Evolutionary conservation across 2,888 invertebrate genomes (phyloP).

Genomic region (Chrysopilus asiliformis): DNA sequence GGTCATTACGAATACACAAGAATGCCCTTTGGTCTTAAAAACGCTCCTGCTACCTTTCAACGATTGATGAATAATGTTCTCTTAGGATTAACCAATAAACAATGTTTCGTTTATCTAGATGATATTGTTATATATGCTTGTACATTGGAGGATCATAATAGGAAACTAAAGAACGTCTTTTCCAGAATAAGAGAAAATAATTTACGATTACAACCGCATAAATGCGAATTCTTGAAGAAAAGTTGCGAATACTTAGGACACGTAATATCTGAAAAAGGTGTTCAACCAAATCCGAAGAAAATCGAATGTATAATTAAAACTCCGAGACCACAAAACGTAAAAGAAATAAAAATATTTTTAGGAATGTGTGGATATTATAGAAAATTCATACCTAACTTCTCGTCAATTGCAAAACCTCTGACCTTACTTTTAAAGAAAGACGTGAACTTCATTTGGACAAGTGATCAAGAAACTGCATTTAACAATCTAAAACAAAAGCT

Average conservation of each 20-base stretch:
- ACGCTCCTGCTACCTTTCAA: too few relatives aligned
- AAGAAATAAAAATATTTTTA: slow-evolving; percentile 21
- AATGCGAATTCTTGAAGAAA: slow-evolving; percentile 17
- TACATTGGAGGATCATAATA: slow-evolving; percentile 19
- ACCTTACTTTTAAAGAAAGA: slow-evolving; percentile 2
- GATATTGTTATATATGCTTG: too few relatives aligned
- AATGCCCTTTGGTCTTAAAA: too few relatives aligned
- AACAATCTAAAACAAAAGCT: not conserved
- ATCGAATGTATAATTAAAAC: slow-evolving; percentile 17
- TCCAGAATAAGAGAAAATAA: slow-evolving; percentile 15
- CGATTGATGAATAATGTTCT: too few relatives aligned
- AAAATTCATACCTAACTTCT: slow-evolving; percentile 23
- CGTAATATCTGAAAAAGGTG: slow-evolving; percentile 19
- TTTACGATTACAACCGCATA: slow-evolving; percentile 18
- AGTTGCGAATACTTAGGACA: slow-evolving; percentile 17
- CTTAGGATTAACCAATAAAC: too few relatives aligned
- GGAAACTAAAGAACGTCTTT: slow-evolving; percentile 17
- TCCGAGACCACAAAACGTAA: slow-evolving; percentile 15
- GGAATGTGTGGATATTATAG: slow-evolving; percentile 23
- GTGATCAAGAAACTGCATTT: not conserved
- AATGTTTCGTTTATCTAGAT: too few relatives aligned
- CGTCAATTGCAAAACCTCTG: not conserved
- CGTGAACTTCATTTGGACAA: slow-evolving; percentile 1
- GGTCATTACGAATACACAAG: too few relatives aligned
- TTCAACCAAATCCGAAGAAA: slow-evolving; percentile 19